Percentiles rank a stretch among this genome's conserved stretches.
Evolutionary conservation across 2,797 vertebrate genomes (phyloP).

Genomic region (Melanotaenia trifasciata): DNA sequence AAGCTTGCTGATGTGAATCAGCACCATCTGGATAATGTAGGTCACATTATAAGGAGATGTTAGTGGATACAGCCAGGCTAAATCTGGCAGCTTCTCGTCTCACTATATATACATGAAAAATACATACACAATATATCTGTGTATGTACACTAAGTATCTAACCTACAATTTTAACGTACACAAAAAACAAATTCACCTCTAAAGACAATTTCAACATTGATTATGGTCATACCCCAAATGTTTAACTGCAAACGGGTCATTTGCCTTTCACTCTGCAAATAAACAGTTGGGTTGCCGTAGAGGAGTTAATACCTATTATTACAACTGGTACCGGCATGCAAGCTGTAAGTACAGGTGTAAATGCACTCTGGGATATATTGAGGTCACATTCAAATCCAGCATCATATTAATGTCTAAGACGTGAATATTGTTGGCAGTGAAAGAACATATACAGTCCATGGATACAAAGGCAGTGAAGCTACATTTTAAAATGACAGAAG

Average conservation of each 20-base stretch:
- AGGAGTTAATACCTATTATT: too few species aligned
- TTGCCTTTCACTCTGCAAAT: too few species aligned
- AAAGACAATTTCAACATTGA: background rate
- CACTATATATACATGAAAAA: slow-evolving; percentile 6
- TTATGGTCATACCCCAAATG: background rate
- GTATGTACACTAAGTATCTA: too few species aligned
- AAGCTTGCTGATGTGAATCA: slow-evolving; percentile 67
- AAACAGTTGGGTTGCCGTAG: too few species aligned
- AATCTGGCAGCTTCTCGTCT: slow-evolving; percentile 19
- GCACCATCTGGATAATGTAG: slow-evolving; percentile 69
- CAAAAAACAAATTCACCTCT: background rate
- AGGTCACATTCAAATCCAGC: background rate
- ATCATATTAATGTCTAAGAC: background rate
- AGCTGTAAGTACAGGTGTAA: too few species aligned
- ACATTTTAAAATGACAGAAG: too few species aligned
- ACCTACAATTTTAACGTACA: too few species aligned
- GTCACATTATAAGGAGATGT: slow-evolving; percentile 49
- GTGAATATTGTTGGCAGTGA: background rate
- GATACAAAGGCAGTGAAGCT: background rate
- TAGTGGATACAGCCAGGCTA: slow-evolving; percentile 8
- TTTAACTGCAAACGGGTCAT: background rate
- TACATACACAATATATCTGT: background rate
- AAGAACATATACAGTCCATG: background rate
- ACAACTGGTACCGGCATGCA: too few species aligned
- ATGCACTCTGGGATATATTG: too few species aligned